Evolutionary conservation across 2,888 invertebrate species (phyloP).

Genomic region (Chymomyza fuscimana): DNA sequence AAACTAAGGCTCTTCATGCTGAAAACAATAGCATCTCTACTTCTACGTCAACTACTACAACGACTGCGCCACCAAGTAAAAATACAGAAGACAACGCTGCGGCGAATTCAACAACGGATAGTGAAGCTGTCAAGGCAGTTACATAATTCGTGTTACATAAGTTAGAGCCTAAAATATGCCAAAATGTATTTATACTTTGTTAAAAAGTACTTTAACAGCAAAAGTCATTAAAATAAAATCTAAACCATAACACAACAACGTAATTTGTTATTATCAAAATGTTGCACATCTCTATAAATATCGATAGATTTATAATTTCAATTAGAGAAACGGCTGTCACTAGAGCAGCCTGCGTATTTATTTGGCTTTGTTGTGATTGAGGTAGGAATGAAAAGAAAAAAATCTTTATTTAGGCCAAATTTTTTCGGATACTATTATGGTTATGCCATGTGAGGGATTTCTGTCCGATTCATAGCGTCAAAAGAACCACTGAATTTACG

Average conservation of each 20-base stretch:
- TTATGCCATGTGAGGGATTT: too few species aligned
- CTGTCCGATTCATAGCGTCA: too few species aligned
- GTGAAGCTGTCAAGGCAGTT: not conserved
- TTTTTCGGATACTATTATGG: too few species aligned
- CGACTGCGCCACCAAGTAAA: too few species aligned
- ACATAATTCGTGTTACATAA: not conserved
- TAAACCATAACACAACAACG: not conserved
- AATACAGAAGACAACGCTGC: not conserved
- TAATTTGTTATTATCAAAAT: not conserved
- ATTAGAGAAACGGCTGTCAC: too few species aligned
- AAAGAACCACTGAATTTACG: too few species aligned
- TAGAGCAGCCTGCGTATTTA: too few species aligned
- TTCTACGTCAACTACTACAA: not conserved
- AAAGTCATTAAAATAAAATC: not conserved
- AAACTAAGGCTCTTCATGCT: constrained; percentile 18
- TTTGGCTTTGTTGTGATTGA: too few species aligned
- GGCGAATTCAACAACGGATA: not conserved
- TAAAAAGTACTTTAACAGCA: not conserved
- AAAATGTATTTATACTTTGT: not conserved
- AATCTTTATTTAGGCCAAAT: too few species aligned
- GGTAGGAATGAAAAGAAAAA: too few species aligned
- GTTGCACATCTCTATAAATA: too few species aligned
- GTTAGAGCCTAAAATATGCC: not conserved
- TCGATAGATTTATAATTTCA: too few species aligned
- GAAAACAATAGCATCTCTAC: constrained; percentile 18